These are phyloP conservation scores for Aramus guarauna DNA, from an alignment of 2,113 vertebrate species.

Conservation along the genomic window DNA sequence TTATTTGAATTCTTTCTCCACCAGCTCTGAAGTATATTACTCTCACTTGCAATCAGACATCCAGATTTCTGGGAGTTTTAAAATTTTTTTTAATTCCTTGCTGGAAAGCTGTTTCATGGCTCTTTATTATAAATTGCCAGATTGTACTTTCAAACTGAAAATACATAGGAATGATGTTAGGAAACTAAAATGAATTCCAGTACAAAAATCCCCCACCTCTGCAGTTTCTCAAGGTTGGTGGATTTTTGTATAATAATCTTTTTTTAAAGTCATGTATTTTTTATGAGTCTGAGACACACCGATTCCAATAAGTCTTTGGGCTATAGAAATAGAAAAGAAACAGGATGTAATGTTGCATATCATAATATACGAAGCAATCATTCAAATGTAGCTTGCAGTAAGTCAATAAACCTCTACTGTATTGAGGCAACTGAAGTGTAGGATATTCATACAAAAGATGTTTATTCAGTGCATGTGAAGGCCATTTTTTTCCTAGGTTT, in stretches of 20 bases:
- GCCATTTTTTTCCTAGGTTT: conserved; percentile 12
- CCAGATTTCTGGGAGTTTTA: conserved; percentile 34
- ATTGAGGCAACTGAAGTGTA: conserved; percentile 39
- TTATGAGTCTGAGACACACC: conserved; percentile 71
- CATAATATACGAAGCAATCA: conserved; percentile 65
- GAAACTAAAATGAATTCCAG: conserved; percentile 68
- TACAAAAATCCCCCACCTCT: conserved; percentile 60
- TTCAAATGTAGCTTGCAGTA: conserved; percentile 62
- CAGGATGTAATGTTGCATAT: conserved; percentile 62
- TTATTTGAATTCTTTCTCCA: not conserved
- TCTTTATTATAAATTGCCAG: conserved; percentile 59
- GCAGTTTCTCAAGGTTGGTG: conserved; percentile 68
- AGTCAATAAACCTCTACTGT: conserved; percentile 61
- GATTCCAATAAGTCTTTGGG: conserved; percentile 72
- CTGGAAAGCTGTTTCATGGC: conserved; percentile 39
- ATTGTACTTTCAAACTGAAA: conserved; percentile 42
- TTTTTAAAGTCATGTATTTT: conserved; percentile 74
- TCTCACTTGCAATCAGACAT: conserved; percentile 45
- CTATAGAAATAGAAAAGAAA: conserved; percentile 67
- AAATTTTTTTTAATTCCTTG: conserved; percentile 30
- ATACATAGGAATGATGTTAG: conserved; percentile 45
- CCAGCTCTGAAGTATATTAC: not conserved
- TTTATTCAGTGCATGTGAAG: conserved; percentile 48
- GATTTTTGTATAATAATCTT: conserved; percentile 65
- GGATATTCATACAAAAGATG: conserved; percentile 34